A percentile compares a stretch with the other conserved stretches of the same genome.
These are phyloP conservation scores for Heliconius aoede DNA, from an alignment of 2,888 invertebrate species.

Conservation along the genomic window DNA sequence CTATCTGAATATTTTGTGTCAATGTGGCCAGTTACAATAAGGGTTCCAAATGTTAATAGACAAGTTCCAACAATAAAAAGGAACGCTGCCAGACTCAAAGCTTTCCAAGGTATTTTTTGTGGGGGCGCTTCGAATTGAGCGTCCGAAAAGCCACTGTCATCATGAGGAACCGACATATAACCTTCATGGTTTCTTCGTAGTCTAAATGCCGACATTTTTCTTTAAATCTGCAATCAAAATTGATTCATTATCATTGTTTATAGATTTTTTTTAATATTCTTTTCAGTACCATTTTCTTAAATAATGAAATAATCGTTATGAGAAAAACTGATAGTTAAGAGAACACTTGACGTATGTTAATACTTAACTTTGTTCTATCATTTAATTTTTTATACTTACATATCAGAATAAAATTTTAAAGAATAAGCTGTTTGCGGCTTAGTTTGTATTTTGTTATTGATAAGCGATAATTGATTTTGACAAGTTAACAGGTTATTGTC, in stretches of 20 bases:
- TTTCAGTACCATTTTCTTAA: background rate
- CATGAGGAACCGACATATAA: constrained; percentile 82
- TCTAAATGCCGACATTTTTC: constrained; percentile 85
- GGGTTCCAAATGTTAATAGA: constrained; percentile 89
- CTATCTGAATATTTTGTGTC: constrained; percentile 93
- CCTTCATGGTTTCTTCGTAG: constrained; percentile 85
- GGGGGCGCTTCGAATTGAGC: constrained; percentile 87
- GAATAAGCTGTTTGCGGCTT: background rate
- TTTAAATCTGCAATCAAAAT: constrained; percentile 11
- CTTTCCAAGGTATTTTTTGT: constrained; percentile 92
- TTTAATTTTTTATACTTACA: background rate
- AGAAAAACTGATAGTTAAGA: background rate
- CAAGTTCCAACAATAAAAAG: constrained; percentile 90
- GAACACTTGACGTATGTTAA: background rate
- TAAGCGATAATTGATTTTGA: background rate
- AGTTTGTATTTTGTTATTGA: constrained; percentile 4
- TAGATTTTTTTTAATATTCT: background rate
- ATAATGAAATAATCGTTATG: too few species aligned
- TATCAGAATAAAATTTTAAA: background rate
- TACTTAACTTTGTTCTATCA: background rate
- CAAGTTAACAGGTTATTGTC: background rate
- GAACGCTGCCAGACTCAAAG: constrained; percentile 89
- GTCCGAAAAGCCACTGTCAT: constrained; percentile 87
- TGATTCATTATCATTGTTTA: background rate
- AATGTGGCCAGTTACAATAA: constrained; percentile 92